Percentiles rank a stretch among this genome's conserved stretches.
These are phyloP conservation scores for Formica aserva DNA, from an alignment of 2,888 invertebrate species.

Conservation along the genomic window DNA sequence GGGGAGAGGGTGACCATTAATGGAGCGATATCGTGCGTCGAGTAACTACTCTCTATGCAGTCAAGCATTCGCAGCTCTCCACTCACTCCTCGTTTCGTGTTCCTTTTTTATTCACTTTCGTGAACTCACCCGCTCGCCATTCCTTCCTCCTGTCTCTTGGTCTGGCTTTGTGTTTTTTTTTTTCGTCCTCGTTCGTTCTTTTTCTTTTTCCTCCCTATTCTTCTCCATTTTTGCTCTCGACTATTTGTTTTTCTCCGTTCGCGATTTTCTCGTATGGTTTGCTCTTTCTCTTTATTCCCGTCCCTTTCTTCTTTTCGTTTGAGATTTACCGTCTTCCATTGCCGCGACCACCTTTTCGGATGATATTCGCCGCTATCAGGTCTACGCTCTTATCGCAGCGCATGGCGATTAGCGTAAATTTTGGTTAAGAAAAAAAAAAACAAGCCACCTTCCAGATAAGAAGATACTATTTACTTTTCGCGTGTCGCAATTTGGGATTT, in stretches of 20 bases:
- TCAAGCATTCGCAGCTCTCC: conserved; percentile 40
- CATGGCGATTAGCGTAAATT: conserved; percentile 51
- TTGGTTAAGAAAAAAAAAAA: conserved; percentile 25
- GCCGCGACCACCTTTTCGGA: conserved; percentile 31
- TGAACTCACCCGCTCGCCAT: conserved; percentile 9
- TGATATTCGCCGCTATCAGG: conserved; percentile 32
- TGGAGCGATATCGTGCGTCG: conserved; percentile 52
- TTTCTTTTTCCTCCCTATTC: conserved; percentile 18
- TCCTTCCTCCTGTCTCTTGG: conserved; percentile 23
- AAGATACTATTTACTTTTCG: background rate
- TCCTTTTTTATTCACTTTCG: conserved; percentile 43
- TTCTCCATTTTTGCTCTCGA: conserved; percentile 45
- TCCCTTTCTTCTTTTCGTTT: background rate
- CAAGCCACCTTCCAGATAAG: conserved; percentile 4
- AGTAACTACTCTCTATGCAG: conserved; percentile 53
- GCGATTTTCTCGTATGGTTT: conserved; percentile 48
- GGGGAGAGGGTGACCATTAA: conserved; percentile 35
- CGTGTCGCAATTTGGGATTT: background rate
- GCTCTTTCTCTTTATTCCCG: conserved; percentile 32
- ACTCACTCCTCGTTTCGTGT: conserved; percentile 41
- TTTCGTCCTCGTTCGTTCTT: conserved; percentile 10
- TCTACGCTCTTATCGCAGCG: conserved; percentile 38
- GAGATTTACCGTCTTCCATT: conserved; percentile 41
- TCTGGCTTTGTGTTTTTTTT: conserved; percentile 12
- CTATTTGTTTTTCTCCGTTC: conserved; percentile 45